phyloP scores from a whole-genome alignment of 2,113 vertebrate species.

The Meles meles region DNA sequence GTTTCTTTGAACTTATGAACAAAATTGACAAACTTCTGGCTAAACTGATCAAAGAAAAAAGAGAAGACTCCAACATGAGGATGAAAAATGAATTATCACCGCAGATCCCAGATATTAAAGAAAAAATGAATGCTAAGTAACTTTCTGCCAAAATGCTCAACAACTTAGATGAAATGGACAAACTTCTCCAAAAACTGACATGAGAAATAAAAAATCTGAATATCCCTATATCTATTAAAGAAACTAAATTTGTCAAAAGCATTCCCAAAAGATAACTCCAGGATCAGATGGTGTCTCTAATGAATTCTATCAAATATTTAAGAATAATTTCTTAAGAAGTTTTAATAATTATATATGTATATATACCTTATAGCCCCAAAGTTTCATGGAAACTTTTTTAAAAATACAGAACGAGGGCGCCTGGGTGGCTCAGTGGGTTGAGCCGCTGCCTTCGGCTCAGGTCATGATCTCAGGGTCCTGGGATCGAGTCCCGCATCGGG shows the following conservation, averaged over 20 bases:
- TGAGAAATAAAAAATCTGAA: not conserved
- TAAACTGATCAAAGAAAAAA: not conserved
- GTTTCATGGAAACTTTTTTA: not conserved
- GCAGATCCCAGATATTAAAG: not conserved
- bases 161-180: not conserved
- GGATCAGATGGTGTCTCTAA: not conserved
- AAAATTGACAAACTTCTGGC: not conserved
- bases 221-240: not conserved
- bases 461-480: no score
- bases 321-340: not conserved
- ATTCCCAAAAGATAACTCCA: not conserved
- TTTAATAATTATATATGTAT: conserved; percentile 1
- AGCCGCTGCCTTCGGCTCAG: no score
- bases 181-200: not conserved
- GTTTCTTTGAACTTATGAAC: not conserved
- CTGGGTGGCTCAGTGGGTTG: no score
- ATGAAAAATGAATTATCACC: not conserved
- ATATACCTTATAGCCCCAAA: not conserved
- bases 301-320: conserved; percentile 13
- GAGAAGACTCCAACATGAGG: not conserved
- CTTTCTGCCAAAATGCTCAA: not conserved
- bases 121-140: not conserved
- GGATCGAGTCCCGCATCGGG: no score
- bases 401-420: not conserved
- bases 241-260: not conserved